Evolutionary conservation across 2,797 vertebrate species (phyloP).

Genomic region (Myotis planiceps): DNA sequence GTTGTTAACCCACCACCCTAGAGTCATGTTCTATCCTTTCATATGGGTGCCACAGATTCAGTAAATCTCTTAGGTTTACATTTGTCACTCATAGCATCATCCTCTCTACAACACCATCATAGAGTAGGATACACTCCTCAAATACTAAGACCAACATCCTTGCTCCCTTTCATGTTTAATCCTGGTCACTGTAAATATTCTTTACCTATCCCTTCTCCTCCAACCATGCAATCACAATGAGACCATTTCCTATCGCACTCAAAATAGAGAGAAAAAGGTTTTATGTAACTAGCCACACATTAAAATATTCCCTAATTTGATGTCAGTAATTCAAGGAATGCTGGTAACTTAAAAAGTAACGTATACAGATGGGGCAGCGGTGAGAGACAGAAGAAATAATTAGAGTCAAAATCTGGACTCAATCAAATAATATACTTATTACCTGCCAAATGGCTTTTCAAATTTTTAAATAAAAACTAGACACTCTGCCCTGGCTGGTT

Average conservation of each 20-base stretch:
- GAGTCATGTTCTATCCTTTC: not conserved
- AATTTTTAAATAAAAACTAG: conserved; percentile 38
- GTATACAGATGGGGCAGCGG: not conserved
- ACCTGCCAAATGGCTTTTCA: not conserved
- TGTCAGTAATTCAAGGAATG: not conserved
- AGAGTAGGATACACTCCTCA: not conserved
- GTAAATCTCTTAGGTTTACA: not conserved
- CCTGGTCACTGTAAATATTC: not conserved
- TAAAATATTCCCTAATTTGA: conserved; percentile 5
- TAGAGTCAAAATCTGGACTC: not conserved
- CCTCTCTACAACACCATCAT: not conserved
- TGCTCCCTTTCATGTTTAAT: not conserved
- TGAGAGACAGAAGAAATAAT: conserved; percentile 3
- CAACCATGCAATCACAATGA: not conserved
- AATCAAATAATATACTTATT: conserved; percentile 40
- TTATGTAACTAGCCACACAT: not conserved
- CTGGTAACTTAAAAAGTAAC: conserved; percentile 30
- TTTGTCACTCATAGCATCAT: not conserved
- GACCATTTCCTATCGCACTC: not conserved
- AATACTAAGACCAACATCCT: not conserved
- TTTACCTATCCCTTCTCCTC: not conserved
- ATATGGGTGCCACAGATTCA: not conserved
- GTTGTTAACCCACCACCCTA: not conserved
- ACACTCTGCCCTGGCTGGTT: not conserved
- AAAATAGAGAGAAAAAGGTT: not conserved